Evolutionary conservation across 2,113 vertebrate species (phyloP).

Genomic region (Pao palembangensis): DNA sequence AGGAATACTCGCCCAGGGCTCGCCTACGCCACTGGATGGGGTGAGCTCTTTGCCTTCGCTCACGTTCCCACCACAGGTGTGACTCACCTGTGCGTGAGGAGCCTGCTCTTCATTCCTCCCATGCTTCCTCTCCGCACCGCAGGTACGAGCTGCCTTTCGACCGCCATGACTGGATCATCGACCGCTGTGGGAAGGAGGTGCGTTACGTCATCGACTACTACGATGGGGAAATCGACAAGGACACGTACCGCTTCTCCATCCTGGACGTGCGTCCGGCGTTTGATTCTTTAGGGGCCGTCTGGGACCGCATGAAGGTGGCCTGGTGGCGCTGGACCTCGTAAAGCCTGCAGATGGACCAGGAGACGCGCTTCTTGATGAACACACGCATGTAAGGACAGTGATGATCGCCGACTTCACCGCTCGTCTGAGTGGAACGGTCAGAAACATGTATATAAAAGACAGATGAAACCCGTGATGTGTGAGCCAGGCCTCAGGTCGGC

Average conservation of each 20-base stretch:
- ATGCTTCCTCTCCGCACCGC: slow-evolving; percentile 40
- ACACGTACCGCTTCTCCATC: slow-evolving; percentile 86
- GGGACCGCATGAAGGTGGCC: slow-evolving; percentile 94
- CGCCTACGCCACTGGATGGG: slow-evolving; percentile 94
- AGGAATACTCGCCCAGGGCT: slow-evolving; percentile 89
- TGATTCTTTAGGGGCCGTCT: slow-evolving; percentile 86
- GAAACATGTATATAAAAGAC: too few species aligned
- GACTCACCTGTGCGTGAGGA: not conserved
- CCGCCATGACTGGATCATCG: slow-evolving; percentile 92
- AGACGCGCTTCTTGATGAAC: not conserved
- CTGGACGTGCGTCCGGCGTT: slow-evolving; percentile 91
- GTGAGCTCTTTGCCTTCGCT: slow-evolving; percentile 65
- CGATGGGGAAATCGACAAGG: slow-evolving; percentile 82
- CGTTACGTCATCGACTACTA: slow-evolving; percentile 96
- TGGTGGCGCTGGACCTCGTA: slow-evolving; percentile 92
- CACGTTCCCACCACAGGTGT: not conserved
- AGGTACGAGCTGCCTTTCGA: slow-evolving; percentile 96
- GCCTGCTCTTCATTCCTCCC: not conserved
- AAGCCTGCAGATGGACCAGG: slow-evolving; percentile 58
- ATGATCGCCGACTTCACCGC: not conserved
- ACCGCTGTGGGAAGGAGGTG: slow-evolving; percentile 91
- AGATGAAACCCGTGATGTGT: too few species aligned
- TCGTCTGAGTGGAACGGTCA: too few species aligned
- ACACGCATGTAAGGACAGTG: not conserved
- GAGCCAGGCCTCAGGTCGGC: too few species aligned